These are phyloP conservation scores for Catagonus wagneri DNA, from an alignment of 2,113 vertebrate species.

Conservation along the genomic window DNA sequence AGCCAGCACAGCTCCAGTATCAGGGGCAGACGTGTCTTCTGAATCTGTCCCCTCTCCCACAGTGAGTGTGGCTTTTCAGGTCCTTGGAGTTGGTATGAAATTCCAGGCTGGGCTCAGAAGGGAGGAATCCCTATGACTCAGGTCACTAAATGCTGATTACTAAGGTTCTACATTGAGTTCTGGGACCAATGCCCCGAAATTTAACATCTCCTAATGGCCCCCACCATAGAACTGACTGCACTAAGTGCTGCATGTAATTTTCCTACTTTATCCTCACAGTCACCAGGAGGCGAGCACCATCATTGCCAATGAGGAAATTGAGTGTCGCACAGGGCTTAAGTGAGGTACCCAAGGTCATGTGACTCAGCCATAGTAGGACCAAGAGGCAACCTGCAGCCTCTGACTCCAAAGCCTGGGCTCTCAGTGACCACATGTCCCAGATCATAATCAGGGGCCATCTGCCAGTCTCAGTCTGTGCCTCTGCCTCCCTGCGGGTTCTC, in stretches of 20 bases:
- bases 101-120: not conserved
- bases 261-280: not conserved
- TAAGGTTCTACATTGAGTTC: not conserved
- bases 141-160: not conserved
- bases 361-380: not conserved
- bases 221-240: not conserved
- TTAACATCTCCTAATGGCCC: not conserved
- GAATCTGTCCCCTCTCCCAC: not conserved
- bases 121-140: not conserved
- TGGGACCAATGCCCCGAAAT: not conserved
- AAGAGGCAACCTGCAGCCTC: not conserved
- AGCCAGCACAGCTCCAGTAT: not conserved
- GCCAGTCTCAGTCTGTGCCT: not conserved
- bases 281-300: not conserved
- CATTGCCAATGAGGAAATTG: not conserved
- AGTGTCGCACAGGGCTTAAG: not conserved
- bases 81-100: not conserved
- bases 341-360: not conserved
- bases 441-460: not conserved
- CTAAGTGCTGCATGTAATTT: not conserved
- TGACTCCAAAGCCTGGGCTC: not conserved
- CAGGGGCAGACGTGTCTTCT: not conserved
- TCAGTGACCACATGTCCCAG: not conserved
- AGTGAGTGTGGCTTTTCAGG: not conserved
- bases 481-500: not conserved